Evolutionary conservation across 2,888 invertebrate species (phyloP).

Genomic region (Tenthredo mesomela): DNA sequence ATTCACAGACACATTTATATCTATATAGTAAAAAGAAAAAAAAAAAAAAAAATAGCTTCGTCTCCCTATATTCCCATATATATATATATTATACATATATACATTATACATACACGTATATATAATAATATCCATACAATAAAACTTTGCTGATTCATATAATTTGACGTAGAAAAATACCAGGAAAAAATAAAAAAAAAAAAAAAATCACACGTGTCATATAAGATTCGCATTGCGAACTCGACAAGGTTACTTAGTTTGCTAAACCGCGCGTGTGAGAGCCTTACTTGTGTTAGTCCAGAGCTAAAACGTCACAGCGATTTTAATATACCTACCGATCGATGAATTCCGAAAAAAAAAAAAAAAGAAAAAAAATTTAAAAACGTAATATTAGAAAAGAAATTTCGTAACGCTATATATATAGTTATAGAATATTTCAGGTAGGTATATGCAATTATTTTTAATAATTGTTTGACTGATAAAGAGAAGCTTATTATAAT

Average conservation of each 20-base stretch:
- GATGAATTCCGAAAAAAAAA: neutral
- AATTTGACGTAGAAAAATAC: conserved; percentile 25
- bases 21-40: neutral
- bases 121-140: neutral
- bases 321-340: conserved; percentile 9
- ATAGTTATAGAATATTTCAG: no score
- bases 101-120: neutral
- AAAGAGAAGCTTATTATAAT: no score
- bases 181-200: neutral
- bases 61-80: neutral
- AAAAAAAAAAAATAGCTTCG: neutral
- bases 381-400: no score
- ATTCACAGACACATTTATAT: neutral
- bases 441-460: no score
- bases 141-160: conserved; percentile 12
- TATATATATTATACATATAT: no score
- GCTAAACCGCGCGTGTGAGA: neutral
- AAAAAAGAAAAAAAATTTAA: neutral
- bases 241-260: conserved; percentile 36
- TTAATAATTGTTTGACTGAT: no score
- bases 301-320: neutral
- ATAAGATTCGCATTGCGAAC: conserved; percentile 31
- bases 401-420: no score
- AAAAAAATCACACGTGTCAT: conserved; percentile 37
- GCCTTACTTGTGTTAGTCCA: neutral